Evolutionary conservation across 2,113 vertebrate species (phyloP).

Genomic region (Pyxicephalus adspersus): DNA sequence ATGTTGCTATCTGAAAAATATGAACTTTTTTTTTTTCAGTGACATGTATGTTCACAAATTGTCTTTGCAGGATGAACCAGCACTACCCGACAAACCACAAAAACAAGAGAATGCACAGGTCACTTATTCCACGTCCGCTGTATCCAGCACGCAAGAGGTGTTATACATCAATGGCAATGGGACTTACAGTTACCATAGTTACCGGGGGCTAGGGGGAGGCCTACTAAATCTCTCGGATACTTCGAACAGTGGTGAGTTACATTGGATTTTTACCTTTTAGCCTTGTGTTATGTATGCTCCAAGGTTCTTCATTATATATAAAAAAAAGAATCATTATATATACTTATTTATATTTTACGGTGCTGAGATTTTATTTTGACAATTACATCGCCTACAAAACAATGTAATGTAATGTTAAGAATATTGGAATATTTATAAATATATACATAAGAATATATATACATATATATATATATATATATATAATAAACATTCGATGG

Average conservation of each 20-base stretch:
- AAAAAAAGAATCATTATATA: conserved; percentile 32
- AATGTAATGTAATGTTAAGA: too few relatives aligned
- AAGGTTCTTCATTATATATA: conserved; percentile 43
- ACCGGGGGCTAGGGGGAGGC: conserved; percentile 80
- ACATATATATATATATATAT: too few relatives aligned
- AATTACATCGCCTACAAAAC: background rate
- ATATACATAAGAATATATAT: too few relatives aligned
- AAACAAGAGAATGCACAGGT: conserved; percentile 78
- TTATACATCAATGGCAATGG: conserved; percentile 85
- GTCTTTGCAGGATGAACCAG: conserved; percentile 74
- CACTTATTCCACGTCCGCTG: conserved; percentile 75
- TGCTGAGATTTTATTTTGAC: too few relatives aligned
- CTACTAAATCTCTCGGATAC: conserved; percentile 81
- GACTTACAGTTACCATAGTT: conserved; percentile 86
- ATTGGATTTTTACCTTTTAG: conserved; percentile 28
- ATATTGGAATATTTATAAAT: too few relatives aligned
- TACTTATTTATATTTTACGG: background rate
- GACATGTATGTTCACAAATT: conserved; percentile 48
- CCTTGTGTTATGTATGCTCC: background rate
- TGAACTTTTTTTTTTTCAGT: background rate
- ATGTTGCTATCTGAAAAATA: conserved; percentile 2
- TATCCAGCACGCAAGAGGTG: conserved; percentile 81
- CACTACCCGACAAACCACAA: conserved; percentile 75
- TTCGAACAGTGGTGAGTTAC: conserved; percentile 79
- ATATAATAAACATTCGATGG: too few relatives aligned